Evolutionary conservation across 2,113 vertebrate genomes (phyloP).

Genomic region (Ictalurus punctatus): DNA sequence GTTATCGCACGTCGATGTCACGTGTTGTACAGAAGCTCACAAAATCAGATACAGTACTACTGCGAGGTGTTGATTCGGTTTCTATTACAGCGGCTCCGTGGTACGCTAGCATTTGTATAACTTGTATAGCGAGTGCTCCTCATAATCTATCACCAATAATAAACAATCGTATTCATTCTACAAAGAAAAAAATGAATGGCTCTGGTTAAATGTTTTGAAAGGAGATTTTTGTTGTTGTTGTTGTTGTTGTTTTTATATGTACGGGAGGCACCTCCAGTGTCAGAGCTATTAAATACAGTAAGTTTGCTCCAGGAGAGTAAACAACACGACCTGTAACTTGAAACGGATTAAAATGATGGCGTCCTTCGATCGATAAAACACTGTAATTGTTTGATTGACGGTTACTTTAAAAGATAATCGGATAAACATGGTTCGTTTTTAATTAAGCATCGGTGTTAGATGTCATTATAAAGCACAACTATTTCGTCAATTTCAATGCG

Average conservation of each 20-base stretch:
- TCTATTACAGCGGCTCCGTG: background rate
- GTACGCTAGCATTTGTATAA: background rate
- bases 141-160: background rate
- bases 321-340: background rate
- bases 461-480: background rate
- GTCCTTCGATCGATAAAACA: background rate
- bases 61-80: background rate
- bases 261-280: background rate
- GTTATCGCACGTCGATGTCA: background rate
- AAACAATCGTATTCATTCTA: background rate
- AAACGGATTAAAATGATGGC: background rate
- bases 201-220: background rate
- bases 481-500: no score
- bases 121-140: background rate
- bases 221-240: background rate
- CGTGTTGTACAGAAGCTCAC: background rate
- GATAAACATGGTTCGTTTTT: background rate
- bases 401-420: background rate
- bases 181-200: no score
- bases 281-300: background rate
- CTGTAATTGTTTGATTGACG: background rate
- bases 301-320: background rate
- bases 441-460: background rate
- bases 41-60: background rate
- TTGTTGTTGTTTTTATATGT: background rate